Evolutionary conservation across 2,888 invertebrate genomes (phyloP), one percentile per base, ranked within the genome.

Genomic region (Calameuta idolon): DNA sequence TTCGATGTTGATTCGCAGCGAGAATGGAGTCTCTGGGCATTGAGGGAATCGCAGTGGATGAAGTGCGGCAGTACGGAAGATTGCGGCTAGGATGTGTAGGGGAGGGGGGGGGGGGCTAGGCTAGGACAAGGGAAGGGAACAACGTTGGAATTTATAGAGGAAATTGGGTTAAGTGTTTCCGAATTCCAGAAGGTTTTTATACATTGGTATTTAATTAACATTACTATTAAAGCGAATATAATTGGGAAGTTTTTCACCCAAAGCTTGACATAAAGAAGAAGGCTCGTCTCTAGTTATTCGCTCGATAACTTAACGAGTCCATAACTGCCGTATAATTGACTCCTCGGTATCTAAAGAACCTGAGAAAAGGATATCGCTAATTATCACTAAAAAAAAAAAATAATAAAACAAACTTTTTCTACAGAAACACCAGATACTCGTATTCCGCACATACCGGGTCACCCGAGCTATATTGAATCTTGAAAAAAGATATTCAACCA

Each of bases 221-320:
- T 76, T 79, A 80, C 68, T 80, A 79, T 76, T 75, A 77, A 80
- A 77, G 78, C 76, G 75, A 37, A 79, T 80, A 76, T 80, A 80
- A 80, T 80, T 78, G 76, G 69, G 31, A 71, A 69, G 23, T 31
- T n/a, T 68, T 55, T 77, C 77, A n/a, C 34, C 30, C 15, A 15
- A 12, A 15, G 37, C 4, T 4, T 35, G 12, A 4, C 12, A 15
- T 37, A 37, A 37, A 12, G 37, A 37, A 37, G 12, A 37, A 37
- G 4, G 37, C 12, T 12, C 12, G 12, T 37, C 37, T 15, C 37
- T 12, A 37, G 55, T 55, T 15, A 23, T 55, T 23, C 55, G 23
- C 9, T 23, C 55, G 55, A 55, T 23, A 55, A 23, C 55, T 55
- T 23, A 23, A 23, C 55, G 55, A 23, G 55, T 23, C 23, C 9